Percentiles rank a stretch among this genome's conserved stretches.
Conservation (phyloP, 2,888 invertebrate species). For the Thereva nobilitata region DNA sequence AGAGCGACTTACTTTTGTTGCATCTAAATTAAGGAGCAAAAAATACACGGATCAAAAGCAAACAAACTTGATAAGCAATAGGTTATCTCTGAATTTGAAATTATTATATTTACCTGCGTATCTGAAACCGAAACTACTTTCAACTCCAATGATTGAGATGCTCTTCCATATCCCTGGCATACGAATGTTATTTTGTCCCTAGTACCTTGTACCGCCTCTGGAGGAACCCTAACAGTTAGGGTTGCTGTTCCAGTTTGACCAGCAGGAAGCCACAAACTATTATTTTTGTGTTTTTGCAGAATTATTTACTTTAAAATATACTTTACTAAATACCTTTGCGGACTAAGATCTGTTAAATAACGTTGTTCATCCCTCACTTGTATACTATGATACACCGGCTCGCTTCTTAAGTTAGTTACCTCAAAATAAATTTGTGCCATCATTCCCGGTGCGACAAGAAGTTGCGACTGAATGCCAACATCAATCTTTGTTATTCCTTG, state of each 20-base stretch:
- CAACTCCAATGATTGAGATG: conserved; percentile 57
- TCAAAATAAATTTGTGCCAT: conserved; percentile 65
- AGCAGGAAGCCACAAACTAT: conserved; percentile 49
- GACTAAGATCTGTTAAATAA: conserved; percentile 63
- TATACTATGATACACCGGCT: conserved; percentile 63
- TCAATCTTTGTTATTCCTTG: conserved; percentile 56
- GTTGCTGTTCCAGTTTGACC: conserved; percentile 63
- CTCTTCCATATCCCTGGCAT: conserved; percentile 57
- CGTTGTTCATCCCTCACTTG: conserved; percentile 65
- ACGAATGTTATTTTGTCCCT: conserved; percentile 68
- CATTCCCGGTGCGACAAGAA: conserved; percentile 55
- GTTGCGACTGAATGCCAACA: conserved; percentile 59
- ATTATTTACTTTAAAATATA: background rate
- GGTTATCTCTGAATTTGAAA: background rate
- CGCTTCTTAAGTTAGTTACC: conserved; percentile 71
- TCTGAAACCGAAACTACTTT: conserved; percentile 55
- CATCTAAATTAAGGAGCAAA: background rate
- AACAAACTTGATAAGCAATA: too few species aligned
- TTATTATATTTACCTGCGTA: conserved; percentile 47
- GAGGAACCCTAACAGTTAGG: conserved; percentile 60
- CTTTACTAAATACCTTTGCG: conserved; percentile 53
- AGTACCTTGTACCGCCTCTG: conserved; percentile 60
- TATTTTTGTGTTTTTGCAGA: conserved; percentile 40
- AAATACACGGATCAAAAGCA: background rate
- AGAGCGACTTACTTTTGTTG: too few species aligned